Percentiles rank a stretch among this genome's conserved stretches.
phyloP scores from a whole-genome alignment of 2,113 vertebrate genomes.

The Ia io region DNA sequence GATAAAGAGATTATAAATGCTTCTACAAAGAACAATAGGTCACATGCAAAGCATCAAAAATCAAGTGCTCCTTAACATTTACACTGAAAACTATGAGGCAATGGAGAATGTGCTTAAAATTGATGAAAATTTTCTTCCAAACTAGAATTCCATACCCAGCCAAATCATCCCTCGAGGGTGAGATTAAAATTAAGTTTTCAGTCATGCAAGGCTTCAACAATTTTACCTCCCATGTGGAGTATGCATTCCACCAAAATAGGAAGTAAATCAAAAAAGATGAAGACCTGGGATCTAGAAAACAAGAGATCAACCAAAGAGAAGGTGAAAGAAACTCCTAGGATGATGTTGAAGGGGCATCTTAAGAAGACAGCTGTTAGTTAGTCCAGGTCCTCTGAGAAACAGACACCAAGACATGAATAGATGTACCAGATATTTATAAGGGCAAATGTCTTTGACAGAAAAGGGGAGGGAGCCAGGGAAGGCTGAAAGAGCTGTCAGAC shows the following conservation, averaged over 20 bases:
- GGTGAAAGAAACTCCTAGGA: slow-evolving; percentile 8
- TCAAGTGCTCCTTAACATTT: slow-evolving; percentile 43
- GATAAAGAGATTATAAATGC: not conserved
- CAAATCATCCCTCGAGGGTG: slow-evolving; percentile 62
- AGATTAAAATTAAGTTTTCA: slow-evolving; percentile 61
- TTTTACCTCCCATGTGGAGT: slow-evolving; percentile 62
- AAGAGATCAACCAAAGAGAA: not conserved
- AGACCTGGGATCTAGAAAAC: not conserved
- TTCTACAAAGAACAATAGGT: slow-evolving; percentile 15
- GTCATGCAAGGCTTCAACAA: slow-evolving; percentile 56
- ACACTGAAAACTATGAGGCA: slow-evolving; percentile 54
- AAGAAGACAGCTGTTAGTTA: not conserved
- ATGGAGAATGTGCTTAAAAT: slow-evolving; percentile 59
- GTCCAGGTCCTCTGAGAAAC: not conserved
- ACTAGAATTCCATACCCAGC: slow-evolving; percentile 62
- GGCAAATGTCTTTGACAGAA: not conserved
- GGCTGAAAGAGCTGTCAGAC: not conserved
- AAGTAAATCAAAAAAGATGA: slow-evolving; percentile 47
- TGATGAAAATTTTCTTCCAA: slow-evolving; percentile 64
- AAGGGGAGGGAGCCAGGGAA: not conserved
- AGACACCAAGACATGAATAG: not conserved
- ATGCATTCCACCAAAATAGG: slow-evolving; percentile 21
- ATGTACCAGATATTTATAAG: not conserved
- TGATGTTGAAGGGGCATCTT: not conserved
- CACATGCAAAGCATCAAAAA: slow-evolving; percentile 37